These are phyloP conservation scores for Gallinago jamesoni DNA, from an alignment of 2,113 vertebrate genomes.

Conservation along the genomic window DNA sequence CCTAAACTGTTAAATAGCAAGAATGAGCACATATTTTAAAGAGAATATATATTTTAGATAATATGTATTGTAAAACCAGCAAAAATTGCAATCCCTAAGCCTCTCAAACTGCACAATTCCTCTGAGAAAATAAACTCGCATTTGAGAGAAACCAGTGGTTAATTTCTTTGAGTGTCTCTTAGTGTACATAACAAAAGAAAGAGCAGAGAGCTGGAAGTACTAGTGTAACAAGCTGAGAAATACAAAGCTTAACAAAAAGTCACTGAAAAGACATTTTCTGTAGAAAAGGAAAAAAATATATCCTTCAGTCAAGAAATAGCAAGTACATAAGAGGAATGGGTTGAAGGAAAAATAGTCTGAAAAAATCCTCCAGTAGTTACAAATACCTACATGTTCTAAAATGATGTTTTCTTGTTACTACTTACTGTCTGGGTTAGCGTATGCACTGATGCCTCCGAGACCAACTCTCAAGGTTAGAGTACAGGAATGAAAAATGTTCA, in stretches of 20 bases:
- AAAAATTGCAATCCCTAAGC: neutral
- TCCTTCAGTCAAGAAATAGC: neutral
- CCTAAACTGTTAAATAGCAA: neutral
- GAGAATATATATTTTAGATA: neutral
- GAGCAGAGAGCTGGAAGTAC: neutral
- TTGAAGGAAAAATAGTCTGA: neutral
- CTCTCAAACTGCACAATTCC: neutral
- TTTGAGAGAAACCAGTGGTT: neutral
- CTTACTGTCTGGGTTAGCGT: neutral
- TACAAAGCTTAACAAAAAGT: slow-evolving; percentile 13
- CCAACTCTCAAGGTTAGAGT: neutral
- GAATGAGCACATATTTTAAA: neutral
- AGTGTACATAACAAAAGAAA: slow-evolving; percentile 21
- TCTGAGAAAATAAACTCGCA: neutral
- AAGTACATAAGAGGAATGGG: neutral
- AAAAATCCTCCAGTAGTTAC: neutral
- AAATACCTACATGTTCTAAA: neutral
- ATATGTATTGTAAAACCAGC: neutral
- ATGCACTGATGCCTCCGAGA: neutral
- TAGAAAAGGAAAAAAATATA: neutral
- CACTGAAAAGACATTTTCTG: neutral
- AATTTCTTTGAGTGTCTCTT: neutral
- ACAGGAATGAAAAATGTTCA: neutral
- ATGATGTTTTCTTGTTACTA: neutral
- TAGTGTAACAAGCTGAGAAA: neutral